Base-by-base conservation (phyloP, 37 sponge, comb jelly and placozoan species). In the Axinella damicornis region DNA sequence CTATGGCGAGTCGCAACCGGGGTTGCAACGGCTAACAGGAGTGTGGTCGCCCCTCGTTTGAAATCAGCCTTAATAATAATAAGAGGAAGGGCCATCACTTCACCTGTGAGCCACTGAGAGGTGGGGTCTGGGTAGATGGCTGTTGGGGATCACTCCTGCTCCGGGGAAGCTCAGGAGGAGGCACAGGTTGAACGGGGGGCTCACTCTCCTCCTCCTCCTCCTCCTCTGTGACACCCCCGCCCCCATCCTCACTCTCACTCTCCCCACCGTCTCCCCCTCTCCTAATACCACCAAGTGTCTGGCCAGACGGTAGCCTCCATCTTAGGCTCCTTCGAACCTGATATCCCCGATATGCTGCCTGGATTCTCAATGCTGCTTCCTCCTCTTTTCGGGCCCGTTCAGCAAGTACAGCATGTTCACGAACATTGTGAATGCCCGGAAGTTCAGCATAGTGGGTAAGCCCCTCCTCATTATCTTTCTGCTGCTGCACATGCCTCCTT, bases 341-440 rank as follows among this genome's bases (percentile, higher is more conserved):
- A 40, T 88, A 60, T 17, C 93, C 90, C 65, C 86, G 74, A 71
- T 68, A 93, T 31, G 82, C 81, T 34, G 93, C 78, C 70, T 93
- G 93, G 57, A 93, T 93, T 57, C 60, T 75, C 13, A 67, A 2
- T 0, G 90, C 94, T 37, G 94, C 94, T 21, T 61, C 74, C 5
- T 38, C 63, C 63, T 76, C 71, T 31, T 40, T 58, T 0, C 31
- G 38, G 27, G 35, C 38, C n/a, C 22, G 62, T 55, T 83, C 74
- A 27, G 73, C 57, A 17, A 35, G 37, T 27, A 36, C 33, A 15
- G 80, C 81, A 62, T 79, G 82, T 59, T 63, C 70, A 20, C 71
- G 74, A 27, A 93, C 22, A 46, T 74, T 85, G 0, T 60, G 37
- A 22, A 88, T 89, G 1, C 93, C 93, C 2, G 90, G 85, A 16